Conservation (phyloP, 2,113 vertebrate genomes). For the Rynchops niger region DNA sequence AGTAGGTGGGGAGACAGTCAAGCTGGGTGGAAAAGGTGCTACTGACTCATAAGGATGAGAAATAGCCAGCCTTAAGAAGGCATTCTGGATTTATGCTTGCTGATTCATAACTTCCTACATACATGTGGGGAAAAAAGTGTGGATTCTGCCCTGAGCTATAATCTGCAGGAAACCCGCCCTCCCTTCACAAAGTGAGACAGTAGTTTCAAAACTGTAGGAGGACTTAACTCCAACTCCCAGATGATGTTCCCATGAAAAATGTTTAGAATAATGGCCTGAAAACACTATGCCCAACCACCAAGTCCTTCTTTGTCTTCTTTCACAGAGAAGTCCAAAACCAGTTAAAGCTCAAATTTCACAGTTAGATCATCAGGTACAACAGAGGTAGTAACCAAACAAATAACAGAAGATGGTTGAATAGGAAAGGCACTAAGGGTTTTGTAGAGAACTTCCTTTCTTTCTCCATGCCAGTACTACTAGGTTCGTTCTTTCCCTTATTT, state of each 20-base stretch:
- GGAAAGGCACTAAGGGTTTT: background rate
- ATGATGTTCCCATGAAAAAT: conserved; percentile 45
- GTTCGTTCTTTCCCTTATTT: background rate
- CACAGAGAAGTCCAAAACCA: background rate
- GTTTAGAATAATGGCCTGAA: conserved; percentile 41
- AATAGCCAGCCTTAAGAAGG: conserved; percentile 58
- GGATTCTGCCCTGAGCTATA: conserved; percentile 55
- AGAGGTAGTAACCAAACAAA: background rate
- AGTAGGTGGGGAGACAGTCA: conserved; percentile 37
- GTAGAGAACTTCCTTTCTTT: background rate
- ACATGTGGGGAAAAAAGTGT: conserved; percentile 35
- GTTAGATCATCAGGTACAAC: background rate
- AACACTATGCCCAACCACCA: background rate
- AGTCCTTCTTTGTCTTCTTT: background rate
- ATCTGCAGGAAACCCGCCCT: conserved; percentile 52
- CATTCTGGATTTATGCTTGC: conserved; percentile 66
- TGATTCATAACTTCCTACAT: conserved; percentile 81
- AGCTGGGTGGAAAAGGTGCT: conserved; percentile 61
- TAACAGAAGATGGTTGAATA: background rate
- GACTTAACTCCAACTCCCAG: conserved; percentile 24
- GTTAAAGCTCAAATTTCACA: background rate
- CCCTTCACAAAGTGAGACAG: conserved; percentile 2
- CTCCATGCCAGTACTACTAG: background rate
- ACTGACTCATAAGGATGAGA: conserved; percentile 73
- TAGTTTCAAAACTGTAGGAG: conserved; percentile 52